Base-by-base conservation (phyloP, 1,140 invertebrate species). In the Heliconius nattereri region DNA sequence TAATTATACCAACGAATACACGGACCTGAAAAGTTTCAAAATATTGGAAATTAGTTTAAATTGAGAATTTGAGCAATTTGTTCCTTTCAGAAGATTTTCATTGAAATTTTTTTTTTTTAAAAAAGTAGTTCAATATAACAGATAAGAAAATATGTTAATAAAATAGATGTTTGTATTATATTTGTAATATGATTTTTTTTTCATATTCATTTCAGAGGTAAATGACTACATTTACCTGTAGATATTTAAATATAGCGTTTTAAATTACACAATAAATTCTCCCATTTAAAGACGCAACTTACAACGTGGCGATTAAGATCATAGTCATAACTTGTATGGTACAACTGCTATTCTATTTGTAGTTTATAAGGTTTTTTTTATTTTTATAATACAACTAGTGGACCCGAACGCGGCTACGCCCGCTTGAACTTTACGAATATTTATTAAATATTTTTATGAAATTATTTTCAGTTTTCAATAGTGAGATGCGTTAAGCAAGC, bases 1-100 rank as follows among this genome's bases (percentile, higher is more conserved):
- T 95, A 73, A 97, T 96, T 52, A 96, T 96, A 29, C 96, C 96
- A 71, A 97, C 96, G 80, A 97, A 96, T 6, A 97, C 96, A 75
- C 97, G 95, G 6, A 97, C 93, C 94, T 95, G 81, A 5, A 84
- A 84, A 9, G 16, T 35, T 26, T 26, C 1, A 16, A 60, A 66
- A 29, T 6, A 66, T 45, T 6, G 16, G 1, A 45, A 45, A 16
- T 45, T 16, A 0, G 37, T 35, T 23, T 23, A 23, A n/a, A 26
- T 60, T 11, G 26, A 45, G 7, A 60, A 23, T 60, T 23, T 23
- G 7, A 60, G 2, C 0, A 9, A 60, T 45, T 45, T 45, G 13
- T 45, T 45, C 11, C 8, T 11, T 40, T 40, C 37, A 11, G 37
- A 45, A 45, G 40, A 45, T 13, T 45, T 45, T 16, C 16, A 45